Percentiles rank a stretch among this genome's conserved stretches.
These are phyloP conservation scores for Vanessa tameamea DNA, from an alignment of 1,140 invertebrate genomes.

Conservation along the genomic window DNA sequence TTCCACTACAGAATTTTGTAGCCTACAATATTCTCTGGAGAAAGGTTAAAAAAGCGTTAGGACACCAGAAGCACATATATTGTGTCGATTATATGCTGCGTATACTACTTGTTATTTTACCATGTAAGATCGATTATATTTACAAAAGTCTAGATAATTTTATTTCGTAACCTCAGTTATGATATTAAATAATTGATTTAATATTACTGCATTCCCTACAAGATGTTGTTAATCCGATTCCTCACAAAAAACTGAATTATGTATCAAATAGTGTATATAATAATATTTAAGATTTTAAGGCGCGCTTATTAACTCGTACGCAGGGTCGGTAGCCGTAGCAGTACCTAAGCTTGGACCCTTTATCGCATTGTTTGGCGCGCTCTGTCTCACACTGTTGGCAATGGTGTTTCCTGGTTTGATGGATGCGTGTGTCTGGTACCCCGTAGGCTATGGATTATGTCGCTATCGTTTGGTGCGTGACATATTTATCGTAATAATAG, in stretches of 20 bases:
- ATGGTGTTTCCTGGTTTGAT: slow-evolving; percentile 92
- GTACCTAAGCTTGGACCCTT: slow-evolving; percentile 90
- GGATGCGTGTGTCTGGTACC: slow-evolving; percentile 85
- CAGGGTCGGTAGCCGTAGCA: slow-evolving; percentile 87
- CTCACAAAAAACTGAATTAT: too few relatives aligned
- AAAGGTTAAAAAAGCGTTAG: slow-evolving; percentile 73
- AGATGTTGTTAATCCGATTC: too few relatives aligned
- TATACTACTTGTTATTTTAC: slow-evolving; percentile 82
- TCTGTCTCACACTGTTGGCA: slow-evolving; percentile 89
- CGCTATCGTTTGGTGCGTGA: slow-evolving; percentile 80
- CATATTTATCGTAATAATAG: slow-evolving; percentile 82
- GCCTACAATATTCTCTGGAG: slow-evolving; percentile 91
- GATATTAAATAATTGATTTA: too few relatives aligned
- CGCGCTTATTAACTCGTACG: not conserved
- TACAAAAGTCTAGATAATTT: not conserved
- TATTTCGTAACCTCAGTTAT: too few relatives aligned
- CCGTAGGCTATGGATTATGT: slow-evolving; percentile 68
- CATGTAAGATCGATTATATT: slow-evolving; percentile 82
- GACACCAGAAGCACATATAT: slow-evolving; percentile 51
- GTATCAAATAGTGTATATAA: too few relatives aligned
- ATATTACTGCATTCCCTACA: too few relatives aligned
- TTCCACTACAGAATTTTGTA: slow-evolving; percentile 93
- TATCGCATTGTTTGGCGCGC: slow-evolving; percentile 92
- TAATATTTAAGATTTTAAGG: too few relatives aligned
- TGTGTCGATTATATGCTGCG: slow-evolving; percentile 82